phyloP scores from a whole-genome alignment of 1,140 invertebrate species.

The Argopecten irradians region DNA sequence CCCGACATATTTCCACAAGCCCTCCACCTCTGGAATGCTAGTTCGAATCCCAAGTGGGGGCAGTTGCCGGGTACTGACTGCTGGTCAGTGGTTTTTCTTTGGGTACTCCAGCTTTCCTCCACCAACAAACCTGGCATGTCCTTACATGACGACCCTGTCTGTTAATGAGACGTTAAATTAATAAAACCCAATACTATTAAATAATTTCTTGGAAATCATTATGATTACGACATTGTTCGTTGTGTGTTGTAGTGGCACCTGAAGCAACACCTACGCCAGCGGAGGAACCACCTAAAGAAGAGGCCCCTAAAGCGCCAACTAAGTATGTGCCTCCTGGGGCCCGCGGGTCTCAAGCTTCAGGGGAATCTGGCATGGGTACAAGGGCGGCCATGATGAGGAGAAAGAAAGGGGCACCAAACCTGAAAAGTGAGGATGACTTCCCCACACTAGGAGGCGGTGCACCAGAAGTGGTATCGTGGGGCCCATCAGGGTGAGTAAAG shows the following conservation, averaged over 20 bases:
- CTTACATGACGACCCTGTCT: too few species aligned
- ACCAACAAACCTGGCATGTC: too few species aligned
- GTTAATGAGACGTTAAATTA: too few species aligned
- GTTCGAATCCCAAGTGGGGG: too few species aligned
- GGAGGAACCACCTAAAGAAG: constrained; percentile 47
- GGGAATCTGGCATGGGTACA: constrained; percentile 14
- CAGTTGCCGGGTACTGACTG: too few species aligned
- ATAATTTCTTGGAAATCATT: too few species aligned
- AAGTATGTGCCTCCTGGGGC: constrained; percentile 66
- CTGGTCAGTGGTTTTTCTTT: too few species aligned
- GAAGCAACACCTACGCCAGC: constrained; percentile 37
- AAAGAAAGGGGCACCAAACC: constrained; percentile 66
- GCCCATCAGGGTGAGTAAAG: constrained; percentile 26
- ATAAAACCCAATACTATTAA: too few species aligned
- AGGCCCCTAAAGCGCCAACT: constrained; percentile 41
- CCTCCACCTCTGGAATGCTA: too few species aligned
- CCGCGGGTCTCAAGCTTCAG: constrained; percentile 38
- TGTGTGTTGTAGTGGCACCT: neutral
- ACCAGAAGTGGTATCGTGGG: constrained; percentile 26
- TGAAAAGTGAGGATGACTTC: constrained; percentile 67
- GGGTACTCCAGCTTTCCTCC: too few species aligned
- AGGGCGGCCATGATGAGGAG: constrained; percentile 26
- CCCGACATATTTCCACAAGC: too few species aligned
- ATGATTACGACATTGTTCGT: neutral
- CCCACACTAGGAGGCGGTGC: constrained; percentile 63